phyloP scores from a whole-genome alignment of 2,888 invertebrate species.

The Charanyca ferruginea region DNA sequence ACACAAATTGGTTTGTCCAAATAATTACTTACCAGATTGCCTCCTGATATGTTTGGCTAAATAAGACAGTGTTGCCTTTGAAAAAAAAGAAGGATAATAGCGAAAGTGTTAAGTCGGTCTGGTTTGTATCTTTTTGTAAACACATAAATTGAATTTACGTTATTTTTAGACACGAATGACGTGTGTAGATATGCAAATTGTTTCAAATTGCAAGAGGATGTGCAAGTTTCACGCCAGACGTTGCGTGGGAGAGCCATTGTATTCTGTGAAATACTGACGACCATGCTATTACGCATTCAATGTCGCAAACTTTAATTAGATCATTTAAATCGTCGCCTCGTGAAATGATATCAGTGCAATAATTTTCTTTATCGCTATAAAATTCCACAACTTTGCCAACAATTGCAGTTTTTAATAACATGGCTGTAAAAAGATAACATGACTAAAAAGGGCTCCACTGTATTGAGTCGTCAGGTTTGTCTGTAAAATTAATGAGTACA shows the following conservation, averaged over 20 bases:
- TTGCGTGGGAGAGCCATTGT: conserved; percentile 89
- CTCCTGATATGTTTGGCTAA: conserved; percentile 74
- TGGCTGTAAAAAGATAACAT: neutral
- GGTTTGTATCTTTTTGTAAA: conserved; percentile 81
- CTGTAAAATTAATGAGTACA: conserved; percentile 56
- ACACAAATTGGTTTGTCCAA: conserved; percentile 53
- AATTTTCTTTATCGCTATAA: conserved; percentile 30
- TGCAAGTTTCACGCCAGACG: conserved; percentile 82
- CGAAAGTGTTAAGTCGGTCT: conserved; percentile 87
- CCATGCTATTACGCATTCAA: conserved; percentile 79
- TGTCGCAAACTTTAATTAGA: conserved; percentile 79
- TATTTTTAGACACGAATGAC: conserved; percentile 74
- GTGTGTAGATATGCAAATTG: conserved; percentile 84
- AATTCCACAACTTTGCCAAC: neutral
- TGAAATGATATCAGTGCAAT: conserved; percentile 60
- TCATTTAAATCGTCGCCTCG: conserved; percentile 69
- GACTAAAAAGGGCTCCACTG: neutral
- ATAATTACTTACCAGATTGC: conserved; percentile 52
- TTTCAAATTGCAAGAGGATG: conserved; percentile 83
- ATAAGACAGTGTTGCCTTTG: conserved; percentile 83
- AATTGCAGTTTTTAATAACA: neutral
- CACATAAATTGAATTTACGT: conserved; percentile 76
- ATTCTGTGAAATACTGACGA: conserved; percentile 79
- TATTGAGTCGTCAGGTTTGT: conserved; percentile 39
- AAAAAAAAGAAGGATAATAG: conserved; percentile 83